Evolutionary conservation across 2,888 invertebrate species (phyloP), one percentile per base, ranked within the genome.

Genomic region (Papilio gigon): DNA sequence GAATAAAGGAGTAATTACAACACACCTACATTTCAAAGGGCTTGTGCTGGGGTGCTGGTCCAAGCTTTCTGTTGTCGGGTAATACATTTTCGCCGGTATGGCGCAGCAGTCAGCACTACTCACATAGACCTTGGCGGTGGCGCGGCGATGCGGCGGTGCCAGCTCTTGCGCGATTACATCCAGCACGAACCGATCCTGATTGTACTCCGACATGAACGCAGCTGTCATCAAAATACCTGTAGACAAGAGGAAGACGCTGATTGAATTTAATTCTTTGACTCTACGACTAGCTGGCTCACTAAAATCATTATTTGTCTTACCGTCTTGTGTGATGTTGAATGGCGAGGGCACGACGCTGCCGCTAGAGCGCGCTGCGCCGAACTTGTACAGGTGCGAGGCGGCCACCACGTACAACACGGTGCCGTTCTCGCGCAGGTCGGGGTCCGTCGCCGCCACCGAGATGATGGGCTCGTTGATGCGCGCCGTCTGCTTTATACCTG

Each of bases 321-420:
- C 96, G 74, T 94, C 94, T 64, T 94, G 94, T 0, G 94, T 94
- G 5, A 97, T 95, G 72, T 95, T 95, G 79, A 98, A 98, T 0
- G 98, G 98, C 47, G 97, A 97, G 0, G 97, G 97, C 22, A 97
- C 96, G 22, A 98, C 96, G 0, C 97, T 97, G 0, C 97, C 97
- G 4, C 96, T 96, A 25, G 96, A 94, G 78, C 94, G 93, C 30
- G 94, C 93, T 0, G 95, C 95, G 0, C 95, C 96, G 75, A 95
- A 96, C 82, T 96, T 96, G 85, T 95, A 97, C 30, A 97, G 87
- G 84, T 97, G 95, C 0, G 97, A 96, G 0, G 96, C 95, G 1
- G 95, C 94, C 58, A 98, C 96, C 83, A 95, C 94, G 84, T 97
- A 98, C 40, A 94, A 93, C 1, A 98, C 89, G 3, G 96, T 95